Evolutionary conservation across 2,797 vertebrate genomes (phyloP), one percentile per base, ranked within the genome.

Genomic region (Eremophila alpestris): DNA sequence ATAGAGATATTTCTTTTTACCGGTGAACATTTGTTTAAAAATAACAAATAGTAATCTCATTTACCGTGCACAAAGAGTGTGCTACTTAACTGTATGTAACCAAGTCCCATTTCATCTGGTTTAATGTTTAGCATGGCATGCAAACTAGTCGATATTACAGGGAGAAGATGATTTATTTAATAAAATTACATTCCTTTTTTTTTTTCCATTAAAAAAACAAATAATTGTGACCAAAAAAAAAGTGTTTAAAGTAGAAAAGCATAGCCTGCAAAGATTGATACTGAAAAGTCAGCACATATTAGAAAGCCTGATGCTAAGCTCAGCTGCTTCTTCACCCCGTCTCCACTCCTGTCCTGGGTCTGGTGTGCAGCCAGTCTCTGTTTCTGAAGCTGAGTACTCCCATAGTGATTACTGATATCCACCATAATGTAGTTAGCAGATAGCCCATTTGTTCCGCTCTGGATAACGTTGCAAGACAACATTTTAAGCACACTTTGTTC

Each of bases 1-100:
- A 93, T 88, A 83, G 80, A 90, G 91, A 94, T 97, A 88, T 95
- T 96, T 92, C 88, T 96, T 95, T 95, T 95, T 71, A 93, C 0
- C 87, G 65, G 55, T 80, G 95, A 90, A 85, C 63, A 56, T 95
- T 94, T 96, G 23, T 92, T 90, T 89, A 85, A 95, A 96, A 96
- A 96, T 96, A 95, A 96, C 93, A 96, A 96, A 95, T 60, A 97
- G 56, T 91, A 94, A 95, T 96, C 93, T 96, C 92, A 92, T 91
- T 95, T 96, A 85, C 88, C 0, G 0, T 87, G 94, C 95, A 91
- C 87, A 93, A 88, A 94, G 87, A 81, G 27, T 16, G 7, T 77
- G 89, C 88, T 91, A 91, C 95, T 96, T 92, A 94, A 81, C 75
- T 8, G 0, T 87, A 71, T 78, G 82, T 93, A 96, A 95, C 84